These are phyloP conservation scores for Struthio camelus DNA, from an alignment of 2,113 vertebrate species.

Conservation along the genomic window DNA sequence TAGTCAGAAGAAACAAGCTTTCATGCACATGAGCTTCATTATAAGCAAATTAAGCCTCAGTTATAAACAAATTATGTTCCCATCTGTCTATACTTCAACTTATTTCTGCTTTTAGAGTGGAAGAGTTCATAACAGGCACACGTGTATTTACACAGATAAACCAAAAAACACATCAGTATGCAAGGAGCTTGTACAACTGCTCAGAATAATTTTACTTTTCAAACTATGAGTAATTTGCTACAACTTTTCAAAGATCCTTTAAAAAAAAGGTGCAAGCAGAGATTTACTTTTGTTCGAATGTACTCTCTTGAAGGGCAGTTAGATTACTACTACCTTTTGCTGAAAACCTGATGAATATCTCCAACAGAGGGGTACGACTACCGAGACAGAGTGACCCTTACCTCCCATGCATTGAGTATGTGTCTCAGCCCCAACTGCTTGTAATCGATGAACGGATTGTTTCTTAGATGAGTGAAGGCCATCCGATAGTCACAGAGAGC, in stretches of 20 bases:
- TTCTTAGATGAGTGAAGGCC: conserved; percentile 84
- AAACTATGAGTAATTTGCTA: background rate
- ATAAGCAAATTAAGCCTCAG: background rate
- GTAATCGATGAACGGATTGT: conserved; percentile 87
- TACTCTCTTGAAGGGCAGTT: background rate
- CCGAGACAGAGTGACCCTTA: conserved; percentile 35
- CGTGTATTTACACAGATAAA: background rate
- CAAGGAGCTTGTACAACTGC: background rate
- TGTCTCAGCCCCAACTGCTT: conserved; percentile 87
- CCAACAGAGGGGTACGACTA: background rate
- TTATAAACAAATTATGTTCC: background rate
- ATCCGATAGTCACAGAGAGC: conserved; percentile 83
- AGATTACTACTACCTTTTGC: background rate
- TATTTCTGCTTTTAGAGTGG: background rate
- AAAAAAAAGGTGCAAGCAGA: background rate
- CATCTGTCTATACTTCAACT: background rate
- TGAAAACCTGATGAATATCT: background rate
- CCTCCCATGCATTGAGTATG: conserved; percentile 90
- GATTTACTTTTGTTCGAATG: background rate
- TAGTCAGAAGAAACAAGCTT: background rate
- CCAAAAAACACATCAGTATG: background rate
- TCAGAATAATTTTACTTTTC: background rate
- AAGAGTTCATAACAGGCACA: background rate
- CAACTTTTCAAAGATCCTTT: background rate
- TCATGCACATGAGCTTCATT: background rate